phyloP scores from a whole-genome alignment of 2,113 vertebrate genomes.

The Megaceryle maxima region DNA sequence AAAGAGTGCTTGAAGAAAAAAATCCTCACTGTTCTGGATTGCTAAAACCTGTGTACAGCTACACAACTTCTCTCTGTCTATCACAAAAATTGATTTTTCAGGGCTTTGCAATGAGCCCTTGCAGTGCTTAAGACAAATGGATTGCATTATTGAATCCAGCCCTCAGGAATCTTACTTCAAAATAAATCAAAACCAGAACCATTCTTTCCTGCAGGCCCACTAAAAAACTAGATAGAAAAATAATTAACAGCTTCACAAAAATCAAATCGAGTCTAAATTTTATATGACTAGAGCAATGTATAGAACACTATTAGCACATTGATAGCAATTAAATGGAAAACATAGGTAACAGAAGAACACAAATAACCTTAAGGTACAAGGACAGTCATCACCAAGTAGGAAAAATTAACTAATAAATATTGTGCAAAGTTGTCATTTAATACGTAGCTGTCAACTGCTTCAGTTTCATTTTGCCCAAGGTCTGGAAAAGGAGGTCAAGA shows the following conservation, averaged over 20 bases:
- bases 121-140: slow-evolving; percentile 47
- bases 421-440: background rate
- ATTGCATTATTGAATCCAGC: slow-evolving; percentile 20
- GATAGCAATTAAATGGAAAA: background rate
- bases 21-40: background rate
- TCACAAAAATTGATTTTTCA: slow-evolving; percentile 33
- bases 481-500: slow-evolving; percentile 30
- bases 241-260: slow-evolving; percentile 26
- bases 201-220: background rate
- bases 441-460: background rate
- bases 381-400: background rate
- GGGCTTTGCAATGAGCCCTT: slow-evolving; percentile 12
- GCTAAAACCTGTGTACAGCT: background rate
- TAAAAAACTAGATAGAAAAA: background rate
- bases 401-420: slow-evolving; percentile 3
- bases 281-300: background rate
- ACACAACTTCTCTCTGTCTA: background rate
- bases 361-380: background rate
- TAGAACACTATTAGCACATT: background rate
- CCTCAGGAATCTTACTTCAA: slow-evolving; percentile 20
- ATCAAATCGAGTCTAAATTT: background rate
- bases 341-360: background rate
- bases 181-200: slow-evolving; percentile 33
- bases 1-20: background rate
- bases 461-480: background rate